Conservation (phyloP, 2,113 vertebrate genomes). For the Pundamilia nyererei region DNA sequence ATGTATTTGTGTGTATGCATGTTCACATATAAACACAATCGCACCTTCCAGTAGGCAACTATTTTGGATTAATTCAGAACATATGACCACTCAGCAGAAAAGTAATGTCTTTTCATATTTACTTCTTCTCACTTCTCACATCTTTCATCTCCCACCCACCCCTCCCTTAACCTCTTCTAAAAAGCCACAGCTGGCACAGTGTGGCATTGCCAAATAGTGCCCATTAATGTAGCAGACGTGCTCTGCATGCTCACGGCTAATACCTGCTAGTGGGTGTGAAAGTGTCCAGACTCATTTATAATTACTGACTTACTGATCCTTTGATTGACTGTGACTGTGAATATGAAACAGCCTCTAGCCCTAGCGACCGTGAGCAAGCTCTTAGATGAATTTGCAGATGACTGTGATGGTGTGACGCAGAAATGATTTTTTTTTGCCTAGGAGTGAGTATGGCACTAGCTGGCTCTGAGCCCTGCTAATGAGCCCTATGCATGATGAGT, state of each 20-base stretch:
- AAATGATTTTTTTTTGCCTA: conserved; percentile 13
- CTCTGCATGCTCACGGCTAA: conserved; percentile 17
- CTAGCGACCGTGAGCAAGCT: not conserved
- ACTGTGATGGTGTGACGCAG: not conserved
- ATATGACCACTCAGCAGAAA: conserved; percentile 9
- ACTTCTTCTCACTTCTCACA: not conserved
- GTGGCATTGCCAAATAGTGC: conserved; percentile 34
- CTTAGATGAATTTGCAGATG: not conserved
- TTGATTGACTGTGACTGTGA: conserved; percentile 38
- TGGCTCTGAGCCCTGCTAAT: conserved; percentile 14
- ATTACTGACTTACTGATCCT: conserved; percentile 23
- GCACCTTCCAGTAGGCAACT: not conserved
- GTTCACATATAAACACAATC: not conserved
- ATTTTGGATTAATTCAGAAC: conserved; percentile 20
- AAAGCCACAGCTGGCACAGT: conserved; percentile 35
- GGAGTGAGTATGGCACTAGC: not conserved
- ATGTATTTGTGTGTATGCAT: not conserved
- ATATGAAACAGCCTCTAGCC: conserved; percentile 34
- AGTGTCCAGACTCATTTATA: conserved; percentile 15
- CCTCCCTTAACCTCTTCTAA: not conserved
- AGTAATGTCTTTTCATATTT: conserved; percentile 10
- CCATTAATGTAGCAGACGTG: conserved; percentile 19
- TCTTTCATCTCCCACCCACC: not conserved
- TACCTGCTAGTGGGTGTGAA: conserved; percentile 36
- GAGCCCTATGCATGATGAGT: not conserved